These are phyloP conservation scores for Alouatta palliata DNA, from an alignment of 2,113 vertebrate species.

Conservation along the genomic window DNA sequence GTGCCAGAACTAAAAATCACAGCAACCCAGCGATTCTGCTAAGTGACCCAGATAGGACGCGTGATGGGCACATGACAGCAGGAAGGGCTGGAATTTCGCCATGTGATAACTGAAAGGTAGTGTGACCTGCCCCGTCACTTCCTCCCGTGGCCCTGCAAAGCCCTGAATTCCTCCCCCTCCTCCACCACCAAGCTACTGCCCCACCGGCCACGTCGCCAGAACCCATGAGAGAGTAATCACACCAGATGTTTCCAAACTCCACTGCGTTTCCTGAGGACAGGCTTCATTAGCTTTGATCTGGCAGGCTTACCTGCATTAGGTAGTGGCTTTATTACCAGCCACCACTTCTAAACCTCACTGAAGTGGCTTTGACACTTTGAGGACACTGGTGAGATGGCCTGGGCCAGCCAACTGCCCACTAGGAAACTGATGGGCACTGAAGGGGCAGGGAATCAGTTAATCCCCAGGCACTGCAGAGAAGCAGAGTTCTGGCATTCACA, in stretches of 20 bases:
- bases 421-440: not conserved
- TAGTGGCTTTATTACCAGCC: not conserved
- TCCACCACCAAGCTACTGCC: not conserved
- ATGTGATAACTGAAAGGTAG: not conserved
- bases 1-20: not conserved
- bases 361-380: constrained; percentile 31
- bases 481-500: not conserved
- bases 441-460: not conserved
- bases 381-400: not conserved
- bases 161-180: not conserved
- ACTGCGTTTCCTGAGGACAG: rapidly evolving
- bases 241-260: rapidly evolving
- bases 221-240: not conserved
- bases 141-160: not conserved
- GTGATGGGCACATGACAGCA: not conserved
- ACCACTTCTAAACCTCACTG: not conserved
- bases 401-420: not conserved
- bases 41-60: not conserved
- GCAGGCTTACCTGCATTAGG: not conserved
- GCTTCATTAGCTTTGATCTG: not conserved
- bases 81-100: not conserved
- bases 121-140: not conserved
- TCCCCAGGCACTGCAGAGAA: not conserved
- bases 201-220: not conserved
- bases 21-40: not conserved